Evolutionary conservation across 2,888 invertebrate genomes (phyloP), one percentile per base, ranked within the genome.

Genomic region (Norana najaformis): DNA sequence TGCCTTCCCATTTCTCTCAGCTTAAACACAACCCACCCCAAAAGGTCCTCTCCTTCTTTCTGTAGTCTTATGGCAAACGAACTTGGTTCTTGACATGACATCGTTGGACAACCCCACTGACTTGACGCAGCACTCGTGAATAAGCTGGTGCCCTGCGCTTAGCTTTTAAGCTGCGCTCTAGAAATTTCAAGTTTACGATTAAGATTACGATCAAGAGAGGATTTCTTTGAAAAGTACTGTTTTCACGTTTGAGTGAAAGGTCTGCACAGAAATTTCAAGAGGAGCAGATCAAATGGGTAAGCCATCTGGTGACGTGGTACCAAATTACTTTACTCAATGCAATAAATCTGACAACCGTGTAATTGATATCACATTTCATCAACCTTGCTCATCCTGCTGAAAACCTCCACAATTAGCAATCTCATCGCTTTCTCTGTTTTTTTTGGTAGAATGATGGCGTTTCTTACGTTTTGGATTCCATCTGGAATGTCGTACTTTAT

Each of bases 401-500:
- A n/a, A n/a, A n/a, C n/a, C n/a, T n/a, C n/a, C n/a, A n/a, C n/a
- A n/a, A n/a, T n/a, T n/a, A n/a, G n/a, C 53, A 53, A n/a, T n/a
- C 11, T n/a, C 30, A n/a, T n/a, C 5, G 3, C 30, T 69, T 16
- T 69, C 69, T 30, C 14, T 69, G n/a, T n/a, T 0, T 13, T n/a
- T 69, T 16, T 69, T 30, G 30, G n/a, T n/a, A 69, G 13, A 5
- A n/a, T 69, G 6, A 0, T 69, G 69, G 69, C 6, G 34, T 85
- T 35, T 91, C 92, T 91, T 90, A 93, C 93, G 88, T 89, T 91
- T 91, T 94, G 93, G 83, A 91, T 92, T 23, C 94, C 94, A 90
- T 83, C 53, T 18, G 92, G 92, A 89, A 94, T 92, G 2, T 96
- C n/a, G 88, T 93, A 93, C 13, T 89, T 89, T 16, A 93, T 93